Evolutionary conservation across 2,888 invertebrate species (phyloP).

Genomic region (Oithona nana): DNA sequence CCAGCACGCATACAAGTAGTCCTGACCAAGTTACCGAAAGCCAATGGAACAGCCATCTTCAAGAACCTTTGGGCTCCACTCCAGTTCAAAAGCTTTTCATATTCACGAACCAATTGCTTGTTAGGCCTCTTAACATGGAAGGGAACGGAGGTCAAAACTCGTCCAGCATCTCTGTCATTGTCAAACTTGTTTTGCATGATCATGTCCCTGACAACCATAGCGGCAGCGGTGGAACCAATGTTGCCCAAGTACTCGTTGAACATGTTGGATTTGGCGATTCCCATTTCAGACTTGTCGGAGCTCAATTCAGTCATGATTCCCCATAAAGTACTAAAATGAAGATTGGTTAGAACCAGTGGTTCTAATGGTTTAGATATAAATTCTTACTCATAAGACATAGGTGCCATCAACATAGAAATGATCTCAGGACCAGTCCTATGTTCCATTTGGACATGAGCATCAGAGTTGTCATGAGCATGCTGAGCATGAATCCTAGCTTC

Average conservation of each 20-base stretch:
- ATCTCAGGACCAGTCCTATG: conserved; percentile 6
- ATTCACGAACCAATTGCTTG: conserved; percentile 7
- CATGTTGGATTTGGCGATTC: conserved; percentile 5
- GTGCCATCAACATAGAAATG: background rate
- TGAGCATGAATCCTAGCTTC: background rate
- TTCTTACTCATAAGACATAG: conserved; percentile 9
- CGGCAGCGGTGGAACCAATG: conserved; percentile 15
- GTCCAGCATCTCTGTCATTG: conserved; percentile 7
- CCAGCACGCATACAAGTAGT: conserved; percentile 14
- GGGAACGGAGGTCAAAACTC: background rate
- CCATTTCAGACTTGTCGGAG: conserved; percentile 10
- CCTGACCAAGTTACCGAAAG: conserved; percentile 8
- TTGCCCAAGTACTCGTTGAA: conserved; percentile 13
- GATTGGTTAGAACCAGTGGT: background rate
- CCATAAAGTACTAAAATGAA: background rate
- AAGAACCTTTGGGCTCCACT: background rate
- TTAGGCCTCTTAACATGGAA: conserved; percentile 14
- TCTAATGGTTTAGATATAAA: background rate
- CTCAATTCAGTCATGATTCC: background rate
- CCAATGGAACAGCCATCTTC: conserved; percentile 12
- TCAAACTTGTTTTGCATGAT: conserved; percentile 13
- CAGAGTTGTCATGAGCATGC: background rate
- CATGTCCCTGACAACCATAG: conserved; percentile 11
- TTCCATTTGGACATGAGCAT: background rate
- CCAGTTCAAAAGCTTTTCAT: background rate